Evolutionary conservation across 2,888 invertebrate species (phyloP), one percentile per base, ranked within the genome.

Genomic region (Gandaritis pyraliata): DNA sequence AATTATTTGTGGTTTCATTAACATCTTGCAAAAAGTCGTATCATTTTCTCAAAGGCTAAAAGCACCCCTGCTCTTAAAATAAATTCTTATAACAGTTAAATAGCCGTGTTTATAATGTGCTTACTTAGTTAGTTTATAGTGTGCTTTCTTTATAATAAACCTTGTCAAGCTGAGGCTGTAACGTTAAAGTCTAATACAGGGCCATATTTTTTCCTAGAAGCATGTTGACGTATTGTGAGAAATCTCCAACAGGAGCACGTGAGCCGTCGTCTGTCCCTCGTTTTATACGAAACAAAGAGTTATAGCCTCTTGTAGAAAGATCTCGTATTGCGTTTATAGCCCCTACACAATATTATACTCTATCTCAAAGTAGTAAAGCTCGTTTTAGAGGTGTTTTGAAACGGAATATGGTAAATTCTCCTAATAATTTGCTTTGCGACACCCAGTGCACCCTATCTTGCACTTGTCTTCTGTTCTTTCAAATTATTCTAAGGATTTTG

Each of bases 241-340:
- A 69, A 68, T 70, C 65, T 64, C 66, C 52, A 70, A 63, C 49
- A 59, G 64, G 54, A 59, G 59, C 69, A 77, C 72, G 70, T 70
- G 76, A 71, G 68, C 61, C 66, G 72, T 70, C 69, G 69, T 66
- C 69, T 74, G 71, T 72, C 71, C 58, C 64, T 68, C 70, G 71
- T 74, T 73, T 72, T 66, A 72, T 73, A 73, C 74, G 69, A 75
- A 77, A 76, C 77, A 78, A 76, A 78, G 78, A 74, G 69, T 72
- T 76, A 77, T 72, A 70, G 73, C 66, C 60, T 59, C 68, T 49
- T 55, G 63, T 45, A 68, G 69, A 72, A 73, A 76, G 67, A 68
- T 61, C 66, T 68, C 65, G 66, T 68, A 68, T 67, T 70, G 69
- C 69, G 61, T 61, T 68, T 58, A 51, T 15, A 5, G 8, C 23